Evolutionary conservation across 2,888 invertebrate species (phyloP).

Genomic region (Lasioglossum vierecki): DNA sequence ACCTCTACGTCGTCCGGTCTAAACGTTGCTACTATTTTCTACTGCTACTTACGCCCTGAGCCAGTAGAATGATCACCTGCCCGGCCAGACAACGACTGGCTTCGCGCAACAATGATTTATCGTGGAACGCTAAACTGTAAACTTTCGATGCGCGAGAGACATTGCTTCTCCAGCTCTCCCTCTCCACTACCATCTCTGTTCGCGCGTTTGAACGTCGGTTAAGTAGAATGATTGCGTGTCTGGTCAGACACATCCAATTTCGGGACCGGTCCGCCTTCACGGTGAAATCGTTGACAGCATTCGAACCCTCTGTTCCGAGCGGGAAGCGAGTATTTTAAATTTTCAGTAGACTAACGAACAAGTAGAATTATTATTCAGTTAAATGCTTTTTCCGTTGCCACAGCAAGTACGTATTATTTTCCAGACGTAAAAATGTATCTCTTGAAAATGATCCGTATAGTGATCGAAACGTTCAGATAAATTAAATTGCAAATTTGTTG

Average conservation of each 20-base stretch:
- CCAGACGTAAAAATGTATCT: too few relatives aligned
- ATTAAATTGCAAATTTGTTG: too few relatives aligned
- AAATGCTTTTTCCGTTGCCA: too few relatives aligned
- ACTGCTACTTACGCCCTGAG: not conserved
- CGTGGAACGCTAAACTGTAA: not conserved
- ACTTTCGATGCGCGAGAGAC: conserved; percentile 7
- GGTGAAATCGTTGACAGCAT: not conserved
- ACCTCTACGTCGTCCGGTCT: not conserved
- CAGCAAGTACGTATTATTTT: too few relatives aligned
- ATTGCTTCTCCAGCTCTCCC: not conserved
- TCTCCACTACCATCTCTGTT: not conserved
- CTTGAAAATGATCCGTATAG: too few relatives aligned
- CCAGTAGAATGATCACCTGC: conserved; percentile 33
- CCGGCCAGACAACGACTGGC: conserved; percentile 16
- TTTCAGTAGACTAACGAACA: not conserved
- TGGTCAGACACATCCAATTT: conserved; percentile 5
- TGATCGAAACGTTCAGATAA: too few relatives aligned
- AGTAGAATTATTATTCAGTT: not conserved
- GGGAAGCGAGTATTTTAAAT: not conserved
- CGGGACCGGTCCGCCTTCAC: not conserved
- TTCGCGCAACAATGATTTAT: conserved; percentile 12
- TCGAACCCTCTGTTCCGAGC: not conserved
- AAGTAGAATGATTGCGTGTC: conserved; percentile 2
- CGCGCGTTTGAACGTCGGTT: not conserved
- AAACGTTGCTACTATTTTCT: conserved; percentile 22